These are phyloP conservation scores for Gymnorhina tibicen DNA, from an alignment of 2,113 vertebrate species.

Conservation along the genomic window DNA sequence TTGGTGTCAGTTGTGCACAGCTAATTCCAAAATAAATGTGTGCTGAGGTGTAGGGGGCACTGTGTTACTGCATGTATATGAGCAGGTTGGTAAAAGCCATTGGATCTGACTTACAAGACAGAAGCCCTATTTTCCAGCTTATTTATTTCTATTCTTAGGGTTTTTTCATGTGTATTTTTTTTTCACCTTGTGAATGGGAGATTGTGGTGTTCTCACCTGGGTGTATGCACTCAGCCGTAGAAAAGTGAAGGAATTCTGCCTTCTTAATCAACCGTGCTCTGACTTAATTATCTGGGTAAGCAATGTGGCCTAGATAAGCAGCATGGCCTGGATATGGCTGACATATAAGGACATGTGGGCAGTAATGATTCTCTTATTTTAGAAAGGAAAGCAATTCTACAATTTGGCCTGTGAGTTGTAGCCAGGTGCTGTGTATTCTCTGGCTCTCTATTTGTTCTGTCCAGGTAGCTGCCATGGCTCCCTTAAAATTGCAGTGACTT, in stretches of 20 bases:
- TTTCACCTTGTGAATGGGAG: background rate
- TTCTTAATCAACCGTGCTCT: background rate
- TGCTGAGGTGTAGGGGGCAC: background rate
- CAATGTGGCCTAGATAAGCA: background rate
- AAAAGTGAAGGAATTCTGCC: background rate
- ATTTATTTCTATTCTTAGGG: background rate
- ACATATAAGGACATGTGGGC: background rate
- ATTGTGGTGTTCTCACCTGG: background rate
- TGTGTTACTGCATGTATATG: background rate
- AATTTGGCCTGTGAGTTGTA: background rate
- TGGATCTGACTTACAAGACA: background rate
- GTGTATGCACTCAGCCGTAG: background rate
- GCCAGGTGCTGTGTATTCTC: background rate
- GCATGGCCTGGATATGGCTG: background rate
- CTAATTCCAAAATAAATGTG: background rate
- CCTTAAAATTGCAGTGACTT: background rate
- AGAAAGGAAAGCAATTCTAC: background rate
- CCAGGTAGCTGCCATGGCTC: background rate
- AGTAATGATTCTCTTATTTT: background rate
- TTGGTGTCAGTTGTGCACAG: background rate
- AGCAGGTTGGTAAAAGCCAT: background rate
- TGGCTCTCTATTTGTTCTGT: background rate
- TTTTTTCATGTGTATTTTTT: background rate
- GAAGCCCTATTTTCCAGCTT: background rate
- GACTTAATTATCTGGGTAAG: background rate